Base-by-base conservation (phyloP, 2,797 vertebrate species). In the Buphagus erythrorhynchus region DNA sequence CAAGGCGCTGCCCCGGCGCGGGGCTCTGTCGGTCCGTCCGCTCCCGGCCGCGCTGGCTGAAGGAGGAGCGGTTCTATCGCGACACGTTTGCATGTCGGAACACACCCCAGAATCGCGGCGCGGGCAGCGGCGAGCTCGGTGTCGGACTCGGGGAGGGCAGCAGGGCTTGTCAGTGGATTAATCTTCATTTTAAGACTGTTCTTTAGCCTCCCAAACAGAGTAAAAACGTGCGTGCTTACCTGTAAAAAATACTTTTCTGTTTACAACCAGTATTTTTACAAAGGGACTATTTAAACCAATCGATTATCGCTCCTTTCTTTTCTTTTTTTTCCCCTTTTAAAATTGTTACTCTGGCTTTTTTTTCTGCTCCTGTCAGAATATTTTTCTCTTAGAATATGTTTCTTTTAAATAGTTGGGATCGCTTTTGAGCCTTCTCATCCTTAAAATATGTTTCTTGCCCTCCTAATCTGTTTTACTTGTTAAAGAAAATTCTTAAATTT, bases 381-480 rank as follows among this genome's bases (percentile, higher is more conserved):
- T 87, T 89, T 94, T 89, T 26, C 20, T 74, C 45, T 83, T 40
- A 18, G 17, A 54, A 77, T 28, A 29, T 1, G 2, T 75, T 88
- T 83, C 31, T 85, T 84, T 72, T 25, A 45, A 76, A 76, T 69
- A 81, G 42, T 36, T 69, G 11, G 6, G 33, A 55, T 40, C 1
- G 10, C 31, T 88, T 73, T 83, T 61, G 68, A 91, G 38, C 9
- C 21, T 42, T 95, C 67, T 67, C 21, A 31, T 87, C n/a, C 16
- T 61, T 66, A 63, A 42, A 42, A 79, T 66, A 31, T n/a, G 38
- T 42, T 86, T 88, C 48, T 79, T 72, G 12, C 6, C 11, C 16
- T 91, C 35, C 19, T 92, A 79, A 93, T 92, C 71, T 94, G 59
- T 95, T 96, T 95, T 83, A 66, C 73, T 80, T 88, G 75, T 90